Percentiles rank a stretch among this genome's conserved stretches.
Evolutionary conservation across 2,888 invertebrate genomes (phyloP).

Genomic region (Apamea sordens): DNA sequence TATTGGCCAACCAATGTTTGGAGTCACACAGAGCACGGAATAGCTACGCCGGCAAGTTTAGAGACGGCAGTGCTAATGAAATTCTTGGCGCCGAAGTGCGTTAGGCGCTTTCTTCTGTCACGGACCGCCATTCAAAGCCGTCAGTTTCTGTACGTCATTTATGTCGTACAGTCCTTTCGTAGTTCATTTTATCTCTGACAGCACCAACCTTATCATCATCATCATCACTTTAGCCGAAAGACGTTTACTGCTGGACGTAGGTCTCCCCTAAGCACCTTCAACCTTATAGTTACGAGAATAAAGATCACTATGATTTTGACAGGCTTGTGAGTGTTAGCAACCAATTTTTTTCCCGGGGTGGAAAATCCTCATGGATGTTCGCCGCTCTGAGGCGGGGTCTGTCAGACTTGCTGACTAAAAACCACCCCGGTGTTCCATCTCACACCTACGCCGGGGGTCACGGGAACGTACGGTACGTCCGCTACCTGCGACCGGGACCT

Average conservation of each 20-base stretch:
- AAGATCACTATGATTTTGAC: not conserved
- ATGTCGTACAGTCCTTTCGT: not conserved
- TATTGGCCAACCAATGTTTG: slow-evolving; percentile 25
- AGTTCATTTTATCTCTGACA: not conserved
- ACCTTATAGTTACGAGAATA: not conserved
- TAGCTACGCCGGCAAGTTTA: not conserved
- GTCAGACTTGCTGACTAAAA: too few species aligned
- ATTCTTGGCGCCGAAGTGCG: not conserved
- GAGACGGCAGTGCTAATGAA: not conserved
- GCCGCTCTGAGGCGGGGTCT: too few species aligned
- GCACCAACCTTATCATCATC: too few species aligned
- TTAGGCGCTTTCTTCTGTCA: not conserved
- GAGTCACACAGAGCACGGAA: not conserved
- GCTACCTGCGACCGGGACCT: too few species aligned
- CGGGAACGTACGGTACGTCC: too few species aligned
- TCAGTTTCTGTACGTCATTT: not conserved
- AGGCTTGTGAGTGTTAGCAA: not conserved
- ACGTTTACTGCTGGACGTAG: too few species aligned
- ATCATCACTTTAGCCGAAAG: too few species aligned
- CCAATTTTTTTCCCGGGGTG: not conserved
- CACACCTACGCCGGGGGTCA: too few species aligned
- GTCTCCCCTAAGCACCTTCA: not conserved
- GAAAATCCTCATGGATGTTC: too few species aligned
- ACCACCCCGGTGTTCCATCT: too few species aligned
- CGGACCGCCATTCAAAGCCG: not conserved